Evolutionary conservation across 2,797 vertebrate species (phyloP).

Genomic region (Pachyuromys duprasi): DNA sequence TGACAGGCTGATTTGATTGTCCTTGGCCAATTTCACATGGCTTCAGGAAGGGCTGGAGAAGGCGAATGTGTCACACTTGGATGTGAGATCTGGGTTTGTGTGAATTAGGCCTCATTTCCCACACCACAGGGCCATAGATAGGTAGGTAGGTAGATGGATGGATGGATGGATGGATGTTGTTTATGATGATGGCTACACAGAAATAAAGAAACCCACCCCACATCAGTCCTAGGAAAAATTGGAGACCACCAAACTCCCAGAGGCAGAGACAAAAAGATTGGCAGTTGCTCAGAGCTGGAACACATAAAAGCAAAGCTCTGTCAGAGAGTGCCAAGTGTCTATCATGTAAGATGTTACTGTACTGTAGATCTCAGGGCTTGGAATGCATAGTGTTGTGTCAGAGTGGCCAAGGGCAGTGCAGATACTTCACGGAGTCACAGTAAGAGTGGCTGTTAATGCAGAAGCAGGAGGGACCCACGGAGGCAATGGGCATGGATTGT

Average conservation of each 20-base stretch:
- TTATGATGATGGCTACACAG: not conserved
- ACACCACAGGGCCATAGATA: not conserved
- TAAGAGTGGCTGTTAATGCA: not conserved
- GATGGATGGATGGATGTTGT: not conserved
- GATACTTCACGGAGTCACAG: not conserved
- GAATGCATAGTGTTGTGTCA: not conserved
- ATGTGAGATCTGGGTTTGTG: not conserved
- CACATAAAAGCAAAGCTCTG: too few species aligned
- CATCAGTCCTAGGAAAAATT: not conserved
- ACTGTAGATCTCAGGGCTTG: not conserved
- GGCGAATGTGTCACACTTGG: not conserved
- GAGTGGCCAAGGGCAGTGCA: too few species aligned
- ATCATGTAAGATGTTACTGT: too few species aligned
- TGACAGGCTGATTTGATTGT: not conserved
- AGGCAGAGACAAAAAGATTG: not conserved
- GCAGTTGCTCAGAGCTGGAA: not conserved
- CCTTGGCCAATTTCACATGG: rapidly evolving
- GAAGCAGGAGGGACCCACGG: not conserved
- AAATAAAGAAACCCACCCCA: not conserved
- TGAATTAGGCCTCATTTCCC: not conserved
- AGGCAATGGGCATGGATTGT: not conserved
- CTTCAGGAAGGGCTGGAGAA: not conserved
- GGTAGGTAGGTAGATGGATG: too few species aligned
- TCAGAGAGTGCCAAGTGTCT: not conserved
- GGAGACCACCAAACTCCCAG: not conserved